A percentile compares a stretch with the other conserved stretches of the same genome.
These are phyloP conservation scores for Tetranychus cinnabarinus DNA, from an alignment of 1,140 invertebrate species.

Conservation along the genomic window DNA sequence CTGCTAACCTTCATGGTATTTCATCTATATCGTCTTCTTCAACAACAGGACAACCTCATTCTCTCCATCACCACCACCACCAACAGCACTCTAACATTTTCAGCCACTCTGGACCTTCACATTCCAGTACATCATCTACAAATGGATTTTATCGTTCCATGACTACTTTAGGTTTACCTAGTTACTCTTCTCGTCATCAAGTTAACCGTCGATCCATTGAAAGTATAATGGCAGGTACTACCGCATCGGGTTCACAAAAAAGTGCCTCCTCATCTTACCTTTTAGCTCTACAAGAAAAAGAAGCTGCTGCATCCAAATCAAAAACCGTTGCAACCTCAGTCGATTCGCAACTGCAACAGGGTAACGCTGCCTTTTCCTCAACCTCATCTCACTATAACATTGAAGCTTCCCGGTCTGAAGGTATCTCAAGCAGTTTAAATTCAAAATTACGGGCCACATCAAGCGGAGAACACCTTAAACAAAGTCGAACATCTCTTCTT, in stretches of 20 bases:
- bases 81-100: slow-evolving; percentile 1
- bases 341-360: slow-evolving; percentile 4
- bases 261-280: slow-evolving; percentile 8
- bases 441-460: background rate
- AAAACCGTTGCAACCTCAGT: slow-evolving; percentile 6
- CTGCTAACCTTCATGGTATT: background rate
- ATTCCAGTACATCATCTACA: background rate
- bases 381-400: slow-evolving; percentile 7
- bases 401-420: slow-evolving; percentile 2
- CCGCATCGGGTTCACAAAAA: slow-evolving; percentile 4
- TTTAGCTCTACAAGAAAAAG: slow-evolving; percentile 6
- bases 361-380: background rate
- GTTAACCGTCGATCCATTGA: slow-evolving; percentile 5
- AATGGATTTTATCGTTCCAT: slow-evolving; percentile 6
- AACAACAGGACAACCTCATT: background rate
- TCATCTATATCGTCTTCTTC: background rate
- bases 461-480: background rate
- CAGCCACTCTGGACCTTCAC: background rate
- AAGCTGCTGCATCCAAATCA: background rate
- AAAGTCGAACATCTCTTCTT: background rate
- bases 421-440: background rate
- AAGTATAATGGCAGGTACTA: background rate
- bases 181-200: background rate
- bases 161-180: background rate
- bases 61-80: slow-evolving; percentile 4